Conservation (phyloP, 2,113 vertebrate genomes). For the Dicaeum eximium region DNA sequence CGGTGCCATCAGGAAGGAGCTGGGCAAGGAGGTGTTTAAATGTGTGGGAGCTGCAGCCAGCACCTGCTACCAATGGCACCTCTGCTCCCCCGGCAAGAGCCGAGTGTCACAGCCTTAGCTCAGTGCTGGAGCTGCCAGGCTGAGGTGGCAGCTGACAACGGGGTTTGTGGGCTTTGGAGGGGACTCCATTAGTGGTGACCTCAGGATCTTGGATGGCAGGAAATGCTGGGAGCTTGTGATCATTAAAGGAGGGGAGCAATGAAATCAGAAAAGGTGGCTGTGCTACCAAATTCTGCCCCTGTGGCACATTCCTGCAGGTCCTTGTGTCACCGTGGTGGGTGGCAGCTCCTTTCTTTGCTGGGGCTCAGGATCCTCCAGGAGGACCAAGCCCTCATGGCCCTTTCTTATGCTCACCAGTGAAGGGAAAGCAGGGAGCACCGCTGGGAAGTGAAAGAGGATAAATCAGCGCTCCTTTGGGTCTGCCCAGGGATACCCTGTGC, state of each 20-base stretch:
- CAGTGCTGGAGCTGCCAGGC: background rate
- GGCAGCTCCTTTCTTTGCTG: background rate
- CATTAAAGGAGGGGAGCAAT: fast-evolving
- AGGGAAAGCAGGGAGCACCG: background rate
- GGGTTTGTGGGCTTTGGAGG: background rate
- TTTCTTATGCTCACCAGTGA: fast-evolving
- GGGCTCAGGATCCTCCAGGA: background rate
- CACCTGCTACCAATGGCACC: fast-evolving
- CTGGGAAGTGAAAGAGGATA: background rate
- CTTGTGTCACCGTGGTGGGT: fast-evolving
- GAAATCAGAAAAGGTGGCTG: fast-evolving
- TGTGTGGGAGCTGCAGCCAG: background rate
- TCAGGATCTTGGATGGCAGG: background rate
- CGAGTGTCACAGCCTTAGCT: fast-evolving
- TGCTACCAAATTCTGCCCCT: fast-evolving
- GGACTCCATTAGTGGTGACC: too few relatives aligned
- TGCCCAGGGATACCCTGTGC: background rate
- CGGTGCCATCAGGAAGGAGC: fast-evolving
- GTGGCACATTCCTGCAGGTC: fast-evolving
- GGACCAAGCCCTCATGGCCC: fast-evolving
- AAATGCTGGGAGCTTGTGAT: background rate
- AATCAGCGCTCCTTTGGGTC: fast-evolving
- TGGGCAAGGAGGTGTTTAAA: background rate
- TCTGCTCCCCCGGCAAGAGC: background rate
- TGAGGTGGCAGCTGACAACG: fast-evolving